Base-by-base conservation (phyloP, 2,888 invertebrate genomes). In the Parthenolecanium corni region DNA sequence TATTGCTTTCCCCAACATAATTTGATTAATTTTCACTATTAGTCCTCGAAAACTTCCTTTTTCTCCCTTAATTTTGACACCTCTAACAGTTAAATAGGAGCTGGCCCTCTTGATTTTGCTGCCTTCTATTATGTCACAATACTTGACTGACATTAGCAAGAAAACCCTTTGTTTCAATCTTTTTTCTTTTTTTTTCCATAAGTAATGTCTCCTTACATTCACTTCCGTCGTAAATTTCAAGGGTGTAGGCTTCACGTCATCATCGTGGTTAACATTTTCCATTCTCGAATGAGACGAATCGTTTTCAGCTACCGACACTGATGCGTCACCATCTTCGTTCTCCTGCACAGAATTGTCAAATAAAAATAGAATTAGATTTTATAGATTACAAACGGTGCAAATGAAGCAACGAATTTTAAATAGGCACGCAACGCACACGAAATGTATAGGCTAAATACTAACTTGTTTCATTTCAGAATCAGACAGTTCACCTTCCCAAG, bases 401-500 rank as follows among this genome's bases (percentile, higher is more conserved):
- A 12, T 23, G 12, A 38, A 18, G 38, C 12, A 16, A 14, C 18
- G 46, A 46, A 46, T 46, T 16, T 16, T 46, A 6, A n/a, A n/a
- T n/a, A n/a, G n/a, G n/a, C n/a, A n/a, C n/a, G n/a, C n/a, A n/a
- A n/a, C n/a, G n/a, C 36, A 31, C 36, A 2, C 25, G 14, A 31
- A 31, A 31, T 31, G 4, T 31, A 31, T 9, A 31, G 9, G 4
- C 31, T 31, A 31, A 31, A 47, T 66, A 69, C 62, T 65, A 72
- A 67, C 66, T 73, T 75, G 66, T 56, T 66, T 75, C 74, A 76
- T 76, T 71, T 89, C 89, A n/a, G 85, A 82, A 72, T 92, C 92
- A 1, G 90, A 91, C 12, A 92, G 79, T 73, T 90, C 91, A 9
- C 92, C 92, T 74, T 92, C 92, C 92, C 92, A 92, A 6, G 90